A percentile compares a stretch with the other conserved stretches of the same genome.
Evolutionary conservation across 1,140 invertebrate genomes (phyloP).

Genomic region (Drosophila navojoa): DNA sequence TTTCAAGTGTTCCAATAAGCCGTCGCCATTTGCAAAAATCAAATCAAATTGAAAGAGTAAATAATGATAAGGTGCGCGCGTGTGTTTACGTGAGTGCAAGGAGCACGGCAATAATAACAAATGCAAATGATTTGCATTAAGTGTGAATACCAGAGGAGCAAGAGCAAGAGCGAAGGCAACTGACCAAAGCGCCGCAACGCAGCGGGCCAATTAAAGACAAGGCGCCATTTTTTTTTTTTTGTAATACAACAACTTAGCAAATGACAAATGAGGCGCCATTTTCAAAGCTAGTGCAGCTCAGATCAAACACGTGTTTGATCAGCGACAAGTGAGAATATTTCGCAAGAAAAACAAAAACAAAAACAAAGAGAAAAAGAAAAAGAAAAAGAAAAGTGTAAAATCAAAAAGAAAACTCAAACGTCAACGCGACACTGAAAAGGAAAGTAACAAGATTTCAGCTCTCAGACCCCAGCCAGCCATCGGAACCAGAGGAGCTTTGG

Average conservation of each 20-base stretch:
- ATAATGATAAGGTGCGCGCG: neutral
- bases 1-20: constrained; percentile 20
- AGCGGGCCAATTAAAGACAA: constrained; percentile 8
- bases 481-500: no score
- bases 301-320: no score
- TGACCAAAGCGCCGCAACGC: neutral
- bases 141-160: neutral
- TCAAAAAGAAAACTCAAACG: neutral
- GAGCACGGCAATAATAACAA: constrained; percentile 16
- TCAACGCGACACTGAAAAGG: no score
- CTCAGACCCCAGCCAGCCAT: no score
- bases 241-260: no score
- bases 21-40: constrained; percentile 20
- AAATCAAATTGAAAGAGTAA: neutral
- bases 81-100: neutral
- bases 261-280: no score
- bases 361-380: neutral
- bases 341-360: neutral
- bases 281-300: no score
- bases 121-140: neutral
- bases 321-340: no score
- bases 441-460: no score
- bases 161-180: neutral
- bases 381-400: neutral
- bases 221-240: neutral